phyloP scores from a whole-genome alignment of 2,888 invertebrate species.

The Synergus laeviventris region DNA sequence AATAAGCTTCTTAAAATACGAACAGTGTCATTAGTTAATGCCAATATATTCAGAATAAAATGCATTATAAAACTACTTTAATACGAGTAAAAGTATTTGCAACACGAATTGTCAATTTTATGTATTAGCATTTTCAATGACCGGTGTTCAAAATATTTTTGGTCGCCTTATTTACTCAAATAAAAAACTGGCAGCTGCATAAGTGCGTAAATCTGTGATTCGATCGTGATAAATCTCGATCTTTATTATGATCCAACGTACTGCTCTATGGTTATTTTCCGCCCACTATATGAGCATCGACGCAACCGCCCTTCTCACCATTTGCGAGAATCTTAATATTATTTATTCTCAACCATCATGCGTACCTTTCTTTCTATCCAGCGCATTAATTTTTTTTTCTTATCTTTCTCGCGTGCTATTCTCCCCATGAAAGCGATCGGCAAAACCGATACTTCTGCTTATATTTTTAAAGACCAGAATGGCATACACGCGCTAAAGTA shows the following conservation, averaged over 20 bases:
- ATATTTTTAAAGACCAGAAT: background rate
- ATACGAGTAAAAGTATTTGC: background rate
- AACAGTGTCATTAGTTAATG: background rate
- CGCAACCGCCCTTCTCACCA: conserved; percentile 51
- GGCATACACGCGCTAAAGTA: too few species aligned
- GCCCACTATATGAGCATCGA: conserved; percentile 53
- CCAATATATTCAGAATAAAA: background rate
- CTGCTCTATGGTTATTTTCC: conserved; percentile 54
- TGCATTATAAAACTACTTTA: background rate
- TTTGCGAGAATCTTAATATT: conserved; percentile 43
- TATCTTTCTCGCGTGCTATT: background rate
- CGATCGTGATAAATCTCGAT: conserved; percentile 55
- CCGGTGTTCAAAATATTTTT: too few species aligned
- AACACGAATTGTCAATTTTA: too few species aligned
- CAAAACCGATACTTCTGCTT: background rate
- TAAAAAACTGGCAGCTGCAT: background rate
- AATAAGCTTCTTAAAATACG: background rate
- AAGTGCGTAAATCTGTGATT: background rate
- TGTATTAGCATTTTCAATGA: too few species aligned
- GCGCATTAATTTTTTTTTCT: background rate
- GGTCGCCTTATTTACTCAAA: background rate
- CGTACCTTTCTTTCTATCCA: background rate
- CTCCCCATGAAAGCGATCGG: background rate
- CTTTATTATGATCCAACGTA: conserved; percentile 54
- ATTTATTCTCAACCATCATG: conserved; percentile 8